A percentile compares a stretch with the other conserved stretches of the same genome.
These are phyloP conservation scores for Xerus inauris DNA, from an alignment of 2,113 vertebrate species.

Conservation along the genomic window DNA sequence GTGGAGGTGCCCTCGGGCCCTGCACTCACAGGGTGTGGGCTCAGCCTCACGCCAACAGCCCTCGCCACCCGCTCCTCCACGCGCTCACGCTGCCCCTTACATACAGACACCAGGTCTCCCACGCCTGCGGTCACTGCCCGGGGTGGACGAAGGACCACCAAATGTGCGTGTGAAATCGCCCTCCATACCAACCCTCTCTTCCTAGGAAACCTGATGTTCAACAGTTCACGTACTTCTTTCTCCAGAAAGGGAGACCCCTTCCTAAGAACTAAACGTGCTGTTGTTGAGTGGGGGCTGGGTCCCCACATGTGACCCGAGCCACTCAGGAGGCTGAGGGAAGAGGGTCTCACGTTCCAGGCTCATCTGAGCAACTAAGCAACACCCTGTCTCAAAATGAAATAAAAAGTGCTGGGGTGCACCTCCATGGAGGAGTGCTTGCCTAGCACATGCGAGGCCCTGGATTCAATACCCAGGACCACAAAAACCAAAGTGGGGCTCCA, in stretches of 20 bases:
- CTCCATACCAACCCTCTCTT: background rate
- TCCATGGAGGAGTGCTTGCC: background rate
- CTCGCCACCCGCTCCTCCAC: no score
- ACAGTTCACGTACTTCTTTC: background rate
- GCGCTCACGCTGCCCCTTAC: no score
- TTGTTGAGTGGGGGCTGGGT: background rate
- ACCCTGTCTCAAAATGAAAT: background rate
- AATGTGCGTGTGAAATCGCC: background rate
- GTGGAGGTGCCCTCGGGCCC: no score
- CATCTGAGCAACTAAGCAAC: no score
- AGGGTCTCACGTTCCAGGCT: background rate
- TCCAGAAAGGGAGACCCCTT: background rate
- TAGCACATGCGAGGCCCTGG: background rate
- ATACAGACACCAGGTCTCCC: no score
- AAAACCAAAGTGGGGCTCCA: background rate
- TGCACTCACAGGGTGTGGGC: no score
- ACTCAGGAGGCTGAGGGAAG: background rate
- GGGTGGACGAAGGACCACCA: background rate
- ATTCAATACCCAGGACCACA: background rate
- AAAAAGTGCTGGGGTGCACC: background rate
- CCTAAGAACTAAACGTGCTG: background rate
- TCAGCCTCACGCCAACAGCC: no score
- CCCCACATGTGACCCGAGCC: background rate
- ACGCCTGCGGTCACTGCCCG: no score
- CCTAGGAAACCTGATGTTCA: background rate